A percentile compares a stretch with the other conserved stretches of the same genome.
Conservation (phyloP, 23 tunicate species). For the Ciona savignyi region DNA sequence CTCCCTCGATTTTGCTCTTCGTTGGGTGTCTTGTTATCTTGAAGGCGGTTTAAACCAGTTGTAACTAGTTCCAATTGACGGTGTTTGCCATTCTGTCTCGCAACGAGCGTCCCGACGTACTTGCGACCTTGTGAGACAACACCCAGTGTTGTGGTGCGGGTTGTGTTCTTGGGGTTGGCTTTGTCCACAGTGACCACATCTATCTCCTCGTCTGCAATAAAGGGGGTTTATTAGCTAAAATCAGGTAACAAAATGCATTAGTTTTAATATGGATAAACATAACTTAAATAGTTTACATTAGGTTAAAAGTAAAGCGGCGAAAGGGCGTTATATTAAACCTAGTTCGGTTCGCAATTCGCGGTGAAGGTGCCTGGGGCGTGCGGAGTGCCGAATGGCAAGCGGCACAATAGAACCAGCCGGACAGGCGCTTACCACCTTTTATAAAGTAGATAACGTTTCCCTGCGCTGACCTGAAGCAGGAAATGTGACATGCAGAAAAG, state of each 20-base stretch:
- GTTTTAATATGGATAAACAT: too few species aligned
- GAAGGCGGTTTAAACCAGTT: slow-evolving; percentile 18
- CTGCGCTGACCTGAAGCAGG: neutral
- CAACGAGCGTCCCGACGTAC: slow-evolving; percentile 46
- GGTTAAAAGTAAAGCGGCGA: neutral
- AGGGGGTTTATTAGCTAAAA: neutral
- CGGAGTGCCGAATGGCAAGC: neutral
- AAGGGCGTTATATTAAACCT: neutral
- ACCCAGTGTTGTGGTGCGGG: slow-evolving; percentile 13
- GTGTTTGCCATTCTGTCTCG: slow-evolving; percentile 39
- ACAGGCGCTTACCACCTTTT: neutral
- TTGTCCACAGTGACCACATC: slow-evolving; percentile 83
- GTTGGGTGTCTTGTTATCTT: neutral
- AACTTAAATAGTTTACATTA: too few species aligned
- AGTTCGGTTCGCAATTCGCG: neutral
- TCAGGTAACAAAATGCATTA: slow-evolving; percentile 1
- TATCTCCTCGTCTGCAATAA: slow-evolving; percentile 84
- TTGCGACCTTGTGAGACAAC: slow-evolving; percentile 36
- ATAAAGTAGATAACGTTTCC: neutral
- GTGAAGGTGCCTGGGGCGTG: neutral
- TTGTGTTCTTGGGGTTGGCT: neutral
- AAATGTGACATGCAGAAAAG: too few species aligned
- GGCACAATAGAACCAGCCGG: neutral
- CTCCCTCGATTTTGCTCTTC: neutral
- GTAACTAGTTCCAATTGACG: slow-evolving; percentile 45